Percentiles rank a stretch among this genome's conserved stretches.
phyloP scores from a whole-genome alignment of 2,113 vertebrate species.

The Salminus brasiliensis region DNA sequence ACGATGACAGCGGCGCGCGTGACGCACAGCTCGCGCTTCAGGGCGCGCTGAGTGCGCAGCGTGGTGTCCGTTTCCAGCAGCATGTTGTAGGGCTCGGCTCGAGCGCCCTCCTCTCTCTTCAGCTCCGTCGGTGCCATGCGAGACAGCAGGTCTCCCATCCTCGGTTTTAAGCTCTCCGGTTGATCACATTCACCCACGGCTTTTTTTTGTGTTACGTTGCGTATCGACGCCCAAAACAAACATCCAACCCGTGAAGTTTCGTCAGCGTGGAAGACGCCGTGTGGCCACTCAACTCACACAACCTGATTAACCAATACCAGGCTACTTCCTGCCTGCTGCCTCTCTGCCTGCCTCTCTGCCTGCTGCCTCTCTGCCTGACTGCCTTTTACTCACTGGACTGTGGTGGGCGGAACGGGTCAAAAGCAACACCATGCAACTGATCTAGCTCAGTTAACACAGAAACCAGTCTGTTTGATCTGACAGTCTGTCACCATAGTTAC shows the following conservation, averaged over 20 bases:
- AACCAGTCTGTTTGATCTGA: too few species aligned
- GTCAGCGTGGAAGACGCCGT: not conserved
- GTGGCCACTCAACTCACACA: not conserved
- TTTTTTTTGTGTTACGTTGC: not conserved
- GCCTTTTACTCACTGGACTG: too few species aligned
- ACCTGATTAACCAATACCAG: not conserved
- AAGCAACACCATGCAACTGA: too few species aligned
- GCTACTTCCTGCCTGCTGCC: slow-evolving; percentile 13
- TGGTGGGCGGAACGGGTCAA: too few species aligned
- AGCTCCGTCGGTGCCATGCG: not conserved
- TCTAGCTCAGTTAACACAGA: too few species aligned
- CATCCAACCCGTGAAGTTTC: slow-evolving; percentile 16
- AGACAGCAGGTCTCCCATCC: not conserved
- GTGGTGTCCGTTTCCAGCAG: not conserved
- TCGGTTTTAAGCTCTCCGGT: not conserved
- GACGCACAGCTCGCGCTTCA: slow-evolving; percentile 20
- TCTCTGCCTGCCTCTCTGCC: too few species aligned
- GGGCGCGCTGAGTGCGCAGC: not conserved
- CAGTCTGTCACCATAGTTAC: too few species aligned
- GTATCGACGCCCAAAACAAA: slow-evolving; percentile 41
- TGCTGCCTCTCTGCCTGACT: too few species aligned
- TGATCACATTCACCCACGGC: slow-evolving; percentile 23
- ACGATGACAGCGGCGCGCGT: not conserved
- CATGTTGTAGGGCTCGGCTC: not conserved
- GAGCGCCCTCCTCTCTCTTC: not conserved